phyloP scores from a whole-genome alignment of 1,140 invertebrate genomes.

The Hycleus cichorii region DNA sequence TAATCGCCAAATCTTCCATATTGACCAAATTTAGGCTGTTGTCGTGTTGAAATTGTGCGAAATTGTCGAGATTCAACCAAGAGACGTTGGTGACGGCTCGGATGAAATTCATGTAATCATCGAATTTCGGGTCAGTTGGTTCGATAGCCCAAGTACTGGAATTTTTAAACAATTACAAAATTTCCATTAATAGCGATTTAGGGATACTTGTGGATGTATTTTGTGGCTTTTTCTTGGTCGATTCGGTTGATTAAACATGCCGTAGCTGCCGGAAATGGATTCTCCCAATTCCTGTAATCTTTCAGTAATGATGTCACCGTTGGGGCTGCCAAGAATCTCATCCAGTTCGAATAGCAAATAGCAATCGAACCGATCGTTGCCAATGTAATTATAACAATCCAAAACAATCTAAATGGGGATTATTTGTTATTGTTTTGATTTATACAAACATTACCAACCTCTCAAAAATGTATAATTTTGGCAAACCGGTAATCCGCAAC shows the following conservation, averaged over 20 bases:
- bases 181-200: neutral
- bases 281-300: constrained; percentile 52
- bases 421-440: neutral
- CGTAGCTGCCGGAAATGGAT: constrained; percentile 48
- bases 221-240: constrained; percentile 29
- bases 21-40: constrained; percentile 42
- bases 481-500: constrained; percentile 27
- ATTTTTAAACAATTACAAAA: constrained; percentile 11
- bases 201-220: constrained; percentile 32
- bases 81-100: constrained; percentile 44
- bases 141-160: constrained; percentile 33
- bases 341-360: constrained; percentile 44
- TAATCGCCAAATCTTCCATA: constrained; percentile 27
- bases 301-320: constrained; percentile 54
- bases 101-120: constrained; percentile 46
- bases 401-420: constrained; percentile 43
- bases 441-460: constrained; percentile 19
- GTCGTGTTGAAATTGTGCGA: constrained; percentile 43
- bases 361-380: constrained; percentile 39
- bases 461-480: constrained; percentile 28
- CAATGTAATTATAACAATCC: constrained; percentile 39
- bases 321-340: constrained; percentile 48
- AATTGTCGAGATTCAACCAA: constrained; percentile 41
- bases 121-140: constrained; percentile 32
- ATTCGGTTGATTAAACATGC: constrained; percentile 44